Conservation (phyloP, 2,888 invertebrate genomes). For the Lamellibrachia satsuma region DNA sequence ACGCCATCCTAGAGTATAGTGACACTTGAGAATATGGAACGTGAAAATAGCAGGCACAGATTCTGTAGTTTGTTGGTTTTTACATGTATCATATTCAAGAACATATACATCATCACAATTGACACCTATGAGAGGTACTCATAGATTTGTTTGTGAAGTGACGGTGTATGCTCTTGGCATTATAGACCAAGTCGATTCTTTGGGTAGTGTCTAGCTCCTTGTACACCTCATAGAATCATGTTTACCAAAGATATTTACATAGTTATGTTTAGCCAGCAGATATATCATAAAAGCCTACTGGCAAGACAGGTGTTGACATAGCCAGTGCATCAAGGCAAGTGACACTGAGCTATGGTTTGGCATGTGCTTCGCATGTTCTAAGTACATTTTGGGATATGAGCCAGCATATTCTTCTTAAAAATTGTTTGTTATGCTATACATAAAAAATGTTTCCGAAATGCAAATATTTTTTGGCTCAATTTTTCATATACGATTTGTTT, state of each 20-base stretch:
- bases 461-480: no score
- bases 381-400: background rate
- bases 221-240: background rate
- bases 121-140: background rate
- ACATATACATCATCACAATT: background rate
- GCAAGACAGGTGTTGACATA: background rate
- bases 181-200: background rate
- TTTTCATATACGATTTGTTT: no score
- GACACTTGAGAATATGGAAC: background rate
- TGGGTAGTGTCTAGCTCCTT: background rate
- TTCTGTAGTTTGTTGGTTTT: background rate
- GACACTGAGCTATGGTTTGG: background rate
- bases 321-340: background rate
- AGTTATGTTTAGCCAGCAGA: background rate
- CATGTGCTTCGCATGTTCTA: background rate
- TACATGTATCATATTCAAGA: background rate
- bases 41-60: background rate
- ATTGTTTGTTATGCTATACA: background rate
- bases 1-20: background rate
- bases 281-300: background rate
- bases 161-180: background rate
- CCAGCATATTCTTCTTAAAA: background rate
- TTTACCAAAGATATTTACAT: background rate
- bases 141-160: background rate
- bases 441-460: background rate